These are phyloP conservation scores for Drosophila biarmipes DNA, from an alignment of 1,140 invertebrate species.

Conservation along the genomic window DNA sequence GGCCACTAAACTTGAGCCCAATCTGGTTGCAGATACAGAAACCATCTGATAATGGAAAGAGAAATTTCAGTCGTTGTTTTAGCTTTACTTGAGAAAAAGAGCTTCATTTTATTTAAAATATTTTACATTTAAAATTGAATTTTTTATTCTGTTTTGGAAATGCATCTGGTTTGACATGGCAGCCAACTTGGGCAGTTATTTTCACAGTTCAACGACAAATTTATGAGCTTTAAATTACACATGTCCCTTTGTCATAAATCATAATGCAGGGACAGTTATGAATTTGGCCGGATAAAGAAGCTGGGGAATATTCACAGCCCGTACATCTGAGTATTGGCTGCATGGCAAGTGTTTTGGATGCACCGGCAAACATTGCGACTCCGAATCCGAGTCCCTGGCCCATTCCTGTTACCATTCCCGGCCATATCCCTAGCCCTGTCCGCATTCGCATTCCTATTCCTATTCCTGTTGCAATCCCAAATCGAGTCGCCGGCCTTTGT, in stretches of 20 bases:
- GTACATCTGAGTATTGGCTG: constrained; percentile 60
- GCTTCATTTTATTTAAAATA: neutral
- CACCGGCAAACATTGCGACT: constrained; percentile 29
- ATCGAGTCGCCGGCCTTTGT: constrained; percentile 63
- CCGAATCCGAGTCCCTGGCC: constrained; percentile 16
- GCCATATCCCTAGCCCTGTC: constrained; percentile 1
- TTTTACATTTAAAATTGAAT: neutral
- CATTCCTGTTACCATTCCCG: constrained; percentile 23
- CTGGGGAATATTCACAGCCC: constrained; percentile 72
- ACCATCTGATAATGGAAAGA: neutral
- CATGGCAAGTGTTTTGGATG: constrained; percentile 67
- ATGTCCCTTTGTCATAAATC: constrained; percentile 78
- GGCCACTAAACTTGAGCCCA: constrained; percentile 20
- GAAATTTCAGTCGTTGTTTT: neutral
- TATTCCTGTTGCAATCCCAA: constrained; percentile 51
- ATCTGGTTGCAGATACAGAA: neutral
- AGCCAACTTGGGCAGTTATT: neutral
- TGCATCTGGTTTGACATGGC: neutral
- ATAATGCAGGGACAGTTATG: constrained; percentile 46
- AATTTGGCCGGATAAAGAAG: constrained; percentile 27
- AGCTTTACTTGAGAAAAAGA: neutral
- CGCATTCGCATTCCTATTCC: constrained; percentile 23
- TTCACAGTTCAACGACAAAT: constrained; percentile 56
- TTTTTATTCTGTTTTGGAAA: neutral
- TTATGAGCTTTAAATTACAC: constrained; percentile 81